Evolutionary conservation across 2,888 invertebrate genomes (phyloP), one percentile per base, ranked within the genome.

Genomic region (Aethes cnicana): DNA sequence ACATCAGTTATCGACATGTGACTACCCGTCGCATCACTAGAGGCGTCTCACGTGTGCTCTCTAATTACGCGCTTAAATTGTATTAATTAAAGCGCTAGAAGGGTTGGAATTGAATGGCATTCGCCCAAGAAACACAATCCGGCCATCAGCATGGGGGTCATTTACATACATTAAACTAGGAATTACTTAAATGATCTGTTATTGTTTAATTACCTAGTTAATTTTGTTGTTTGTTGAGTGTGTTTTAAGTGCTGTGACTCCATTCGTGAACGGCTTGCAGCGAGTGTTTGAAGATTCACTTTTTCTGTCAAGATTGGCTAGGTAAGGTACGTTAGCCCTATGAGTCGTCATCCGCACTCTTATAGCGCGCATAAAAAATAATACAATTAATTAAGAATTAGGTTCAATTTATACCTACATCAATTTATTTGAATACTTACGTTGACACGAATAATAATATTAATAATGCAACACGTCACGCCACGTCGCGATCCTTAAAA

Each of bases 51-150:
- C 82, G 79, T 80, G 71, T 67, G 77, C 80, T 63, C 69, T 77
- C 74, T 84, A 86, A 87, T 88, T 84, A 85, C 80, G 72, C 79
- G 80, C 69, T 80, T 79, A 83, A 85, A 89, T 88, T 87, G 86
- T 80, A 84, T 87, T 87, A 87, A 88, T 87, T 85, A 88, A 76
- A 75, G 74, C 78, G 78, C 80, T 75, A 60, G 71, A 85, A 89
- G 87, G 88, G 88, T 87, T 86, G 78, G 64, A 79, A 81, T 83
- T 77, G 77, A 77, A 74, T 70, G 74, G 65, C 69, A 75, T 77
- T n/a, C n/a, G n/a, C n/a, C 37, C 30, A 42, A 48, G 39, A 30
- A 53, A 48, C 42, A 54, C 42, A 54, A 55, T 56, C 56, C 60
- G 59, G 63, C 67, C 63, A 65, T 63, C 58, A 59, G 57, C 56